A percentile compares a stretch with the other conserved stretches of the same genome.
Conservation (phyloP, 2,113 vertebrate genomes). For the Proteles cristata region DNA sequence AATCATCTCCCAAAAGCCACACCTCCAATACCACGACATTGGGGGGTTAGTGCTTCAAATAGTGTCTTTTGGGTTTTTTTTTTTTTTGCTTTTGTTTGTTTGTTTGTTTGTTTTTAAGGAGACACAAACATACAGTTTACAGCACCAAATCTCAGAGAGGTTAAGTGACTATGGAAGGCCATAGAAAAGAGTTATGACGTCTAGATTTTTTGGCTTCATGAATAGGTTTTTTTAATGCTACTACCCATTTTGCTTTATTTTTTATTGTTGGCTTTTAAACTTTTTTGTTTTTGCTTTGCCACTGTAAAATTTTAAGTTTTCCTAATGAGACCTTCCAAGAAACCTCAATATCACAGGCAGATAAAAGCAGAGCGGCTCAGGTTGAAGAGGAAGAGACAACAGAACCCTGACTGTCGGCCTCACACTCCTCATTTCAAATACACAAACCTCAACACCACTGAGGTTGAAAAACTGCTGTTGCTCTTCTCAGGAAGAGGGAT, state of each 20-base stretch:
- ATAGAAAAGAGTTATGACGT: background rate
- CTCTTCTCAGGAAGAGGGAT: background rate
- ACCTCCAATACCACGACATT: background rate
- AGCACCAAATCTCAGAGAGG: background rate
- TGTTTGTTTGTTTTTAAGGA: background rate
- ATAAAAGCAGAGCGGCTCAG: background rate
- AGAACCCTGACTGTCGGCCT: background rate
- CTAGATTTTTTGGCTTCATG: background rate
- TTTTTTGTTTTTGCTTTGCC: background rate
- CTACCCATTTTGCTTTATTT: background rate
- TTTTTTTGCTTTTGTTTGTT: background rate
- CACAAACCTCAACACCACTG: background rate
- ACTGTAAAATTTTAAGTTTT: background rate
- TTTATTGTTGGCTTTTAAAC: background rate
- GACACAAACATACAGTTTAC: background rate
- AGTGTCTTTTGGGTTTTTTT: background rate
- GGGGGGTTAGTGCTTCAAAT: background rate
- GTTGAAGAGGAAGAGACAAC: background rate
- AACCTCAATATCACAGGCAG: background rate
- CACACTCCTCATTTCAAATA: background rate
- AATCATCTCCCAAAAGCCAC: background rate
- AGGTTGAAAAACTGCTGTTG: background rate
- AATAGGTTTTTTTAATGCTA: constrained; percentile 1
- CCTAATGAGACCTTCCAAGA: background rate
- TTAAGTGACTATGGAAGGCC: background rate